Base-by-base conservation (phyloP, 2,888 invertebrate genomes). In the Pollenia angustigena region DNA sequence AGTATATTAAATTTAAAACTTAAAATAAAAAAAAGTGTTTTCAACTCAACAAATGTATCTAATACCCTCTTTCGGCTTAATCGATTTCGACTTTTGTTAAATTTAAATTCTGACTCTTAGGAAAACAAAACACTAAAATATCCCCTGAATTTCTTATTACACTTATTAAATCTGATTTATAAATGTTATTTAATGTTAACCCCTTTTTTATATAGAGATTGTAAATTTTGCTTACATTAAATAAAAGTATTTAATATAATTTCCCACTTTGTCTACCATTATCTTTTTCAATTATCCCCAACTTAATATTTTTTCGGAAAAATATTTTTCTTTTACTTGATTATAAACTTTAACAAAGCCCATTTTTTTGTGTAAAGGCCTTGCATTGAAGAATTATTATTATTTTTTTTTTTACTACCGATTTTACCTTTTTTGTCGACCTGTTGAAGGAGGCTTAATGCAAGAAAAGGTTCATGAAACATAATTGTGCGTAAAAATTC, bases 401-500 rank as follows among this genome's bases (percentile, higher is more conserved):
- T 11, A 1, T 44, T 9, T 4, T 16, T 42, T 62, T 62, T n/a
- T 42, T 62, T 16, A 62, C n/a, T n/a, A 62, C 42, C 3, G 42
- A 62, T n/a, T 62, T 42, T 23, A 68, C 4, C 23, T 32, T 68
- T 68, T 52, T 50, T 32, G 32, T 32, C 6, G 6, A 32, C 32
- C 8, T 56, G 18, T 56, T 60, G 40, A 40, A 18, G 54, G n/a
- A 16, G 48, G 66, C 9, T 12, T 12, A 23, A 10, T 23, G 68
- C n/a, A 66, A 32, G 32, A 50, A 68, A 68, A n/a, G 66, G 23
- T 18, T 11, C 42, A n/a, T 54, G 4, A 10, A 14, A 54, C 14
- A 46, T 54, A 42, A 54, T 16, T 52, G 52, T 52, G 50, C 52
- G 42, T 69, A 40, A 52, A 16, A 69, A 69, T 11, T 56, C 7